Conservation (phyloP, 2,888 invertebrate genomes). For the Abrostola triplasia region DNA sequence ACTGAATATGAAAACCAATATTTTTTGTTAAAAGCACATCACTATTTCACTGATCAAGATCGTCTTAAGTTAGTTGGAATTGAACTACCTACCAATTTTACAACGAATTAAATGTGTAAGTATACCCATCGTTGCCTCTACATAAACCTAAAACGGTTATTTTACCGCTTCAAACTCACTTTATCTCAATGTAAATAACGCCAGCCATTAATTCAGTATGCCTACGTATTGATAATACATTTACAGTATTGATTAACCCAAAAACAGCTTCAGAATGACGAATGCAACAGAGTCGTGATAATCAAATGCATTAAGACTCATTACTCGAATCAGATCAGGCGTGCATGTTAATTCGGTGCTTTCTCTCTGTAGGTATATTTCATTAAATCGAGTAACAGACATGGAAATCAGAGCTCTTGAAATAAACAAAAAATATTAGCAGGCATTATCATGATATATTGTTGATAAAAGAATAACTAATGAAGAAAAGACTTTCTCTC, state of each 20-base stretch:
- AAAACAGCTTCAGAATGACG: slow-evolving; percentile 49
- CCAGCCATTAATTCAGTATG: slow-evolving; percentile 12
- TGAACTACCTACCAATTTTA: not conserved
- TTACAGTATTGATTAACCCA: slow-evolving; percentile 20
- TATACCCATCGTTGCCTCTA: not conserved
- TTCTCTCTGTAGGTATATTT: slow-evolving; percentile 45
- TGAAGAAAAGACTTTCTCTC: no score
- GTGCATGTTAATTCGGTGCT: slow-evolving; percentile 55
- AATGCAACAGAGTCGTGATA: slow-evolving; percentile 55
- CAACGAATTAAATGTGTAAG: no score
- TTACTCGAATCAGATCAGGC: slow-evolving; percentile 54
- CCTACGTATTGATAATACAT: not conserved
- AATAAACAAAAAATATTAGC: slow-evolving; percentile 23
- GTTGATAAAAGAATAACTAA: not conserved
- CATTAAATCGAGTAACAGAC: slow-evolving; percentile 25
- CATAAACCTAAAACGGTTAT: not conserved
- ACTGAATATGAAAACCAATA: no score
- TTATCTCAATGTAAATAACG: slow-evolving; percentile 17
- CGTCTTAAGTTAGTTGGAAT: slow-evolving; percentile 6
- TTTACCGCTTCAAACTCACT: slow-evolving; percentile 28
- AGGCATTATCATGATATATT: slow-evolving; percentile 11
- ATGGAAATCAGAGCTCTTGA: slow-evolving; percentile 29
- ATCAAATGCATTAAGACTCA: slow-evolving; percentile 63
- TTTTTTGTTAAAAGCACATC: no score
- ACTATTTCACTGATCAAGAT: no score